phyloP scores from a whole-genome alignment of 2,797 vertebrate species.

The Pelochelys cantorii region DNA sequence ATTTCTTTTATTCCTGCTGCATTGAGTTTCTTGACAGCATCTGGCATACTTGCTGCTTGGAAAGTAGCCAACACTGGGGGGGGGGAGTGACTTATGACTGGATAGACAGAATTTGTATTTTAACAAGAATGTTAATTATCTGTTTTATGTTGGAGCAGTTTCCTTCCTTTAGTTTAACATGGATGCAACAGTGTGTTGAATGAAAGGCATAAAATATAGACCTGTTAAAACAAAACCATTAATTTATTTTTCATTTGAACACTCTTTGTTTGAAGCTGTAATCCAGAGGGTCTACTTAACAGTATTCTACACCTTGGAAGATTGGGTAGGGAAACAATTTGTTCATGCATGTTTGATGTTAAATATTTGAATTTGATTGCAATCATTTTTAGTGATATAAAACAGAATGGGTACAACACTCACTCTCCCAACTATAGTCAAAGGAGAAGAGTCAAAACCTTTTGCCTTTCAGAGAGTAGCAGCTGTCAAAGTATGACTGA shows the following conservation, averaged over 20 bases:
- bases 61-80: not conserved
- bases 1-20: not conserved
- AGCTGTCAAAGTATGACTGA: not conserved
- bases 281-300: not conserved
- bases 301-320: not conserved
- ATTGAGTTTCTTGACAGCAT: not conserved
- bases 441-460: not conserved
- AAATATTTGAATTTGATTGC: not conserved
- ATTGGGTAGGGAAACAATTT: not conserved
- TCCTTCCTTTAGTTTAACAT: not conserved
- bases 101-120: not conserved
- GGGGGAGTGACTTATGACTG: not conserved
- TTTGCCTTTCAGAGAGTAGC: not conserved
- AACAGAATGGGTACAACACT: not conserved
- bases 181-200: not conserved
- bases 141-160: not conserved
- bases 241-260: not conserved
- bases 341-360: not conserved
- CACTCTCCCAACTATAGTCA: not conserved
- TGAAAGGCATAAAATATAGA: not conserved
- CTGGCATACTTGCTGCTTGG: not conserved
- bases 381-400: not conserved
- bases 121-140: not conserved
- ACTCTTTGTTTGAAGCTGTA: not conserved
- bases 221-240: not conserved